Evolutionary conservation across 2,888 invertebrate species (phyloP).

Genomic region (Trissolcus japonicus): DNA sequence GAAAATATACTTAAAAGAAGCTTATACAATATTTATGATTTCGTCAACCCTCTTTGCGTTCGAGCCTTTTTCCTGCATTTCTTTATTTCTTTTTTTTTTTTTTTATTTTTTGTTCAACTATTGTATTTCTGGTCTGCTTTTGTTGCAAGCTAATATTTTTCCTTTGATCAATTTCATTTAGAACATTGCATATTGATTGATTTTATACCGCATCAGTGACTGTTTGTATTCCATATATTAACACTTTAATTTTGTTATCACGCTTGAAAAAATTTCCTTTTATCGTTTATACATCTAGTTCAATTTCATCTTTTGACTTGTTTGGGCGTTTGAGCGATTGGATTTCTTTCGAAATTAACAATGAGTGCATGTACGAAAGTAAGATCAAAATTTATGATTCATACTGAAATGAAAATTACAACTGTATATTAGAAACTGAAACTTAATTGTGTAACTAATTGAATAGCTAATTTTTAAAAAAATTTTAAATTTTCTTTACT

Average conservation of each 20-base stretch:
- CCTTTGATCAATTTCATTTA: constrained; percentile 20
- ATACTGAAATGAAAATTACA: constrained; percentile 3
- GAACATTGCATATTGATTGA: constrained; percentile 30
- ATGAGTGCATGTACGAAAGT: constrained; percentile 43
- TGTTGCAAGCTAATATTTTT: constrained; percentile 60
- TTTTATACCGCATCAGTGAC: constrained; percentile 46
- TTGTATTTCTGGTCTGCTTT: constrained; percentile 59
- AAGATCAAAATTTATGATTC: constrained; percentile 34
- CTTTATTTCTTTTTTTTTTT: no score
- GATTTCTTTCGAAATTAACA: constrained; percentile 36
- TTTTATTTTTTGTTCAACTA: constrained; percentile 2
- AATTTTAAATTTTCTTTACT: not conserved
- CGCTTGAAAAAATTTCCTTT: constrained; percentile 55
- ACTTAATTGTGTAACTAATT: not conserved
- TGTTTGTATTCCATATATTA: constrained; percentile 37
- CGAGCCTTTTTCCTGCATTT: constrained; percentile 57
- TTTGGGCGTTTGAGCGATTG: constrained; percentile 51
- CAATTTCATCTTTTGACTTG: constrained; percentile 24
- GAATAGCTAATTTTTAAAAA: no score
- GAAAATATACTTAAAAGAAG: constrained; percentile 59
- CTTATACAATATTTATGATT: constrained; percentile 59
- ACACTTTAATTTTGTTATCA: constrained; percentile 52
- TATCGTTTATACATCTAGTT: constrained; percentile 2
- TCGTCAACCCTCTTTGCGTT: constrained; percentile 58
- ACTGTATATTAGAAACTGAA: not conserved